Evolutionary conservation across 2,888 invertebrate species (phyloP), one percentile per base, ranked within the genome.

Genomic region (Syritta pipiens): DNA sequence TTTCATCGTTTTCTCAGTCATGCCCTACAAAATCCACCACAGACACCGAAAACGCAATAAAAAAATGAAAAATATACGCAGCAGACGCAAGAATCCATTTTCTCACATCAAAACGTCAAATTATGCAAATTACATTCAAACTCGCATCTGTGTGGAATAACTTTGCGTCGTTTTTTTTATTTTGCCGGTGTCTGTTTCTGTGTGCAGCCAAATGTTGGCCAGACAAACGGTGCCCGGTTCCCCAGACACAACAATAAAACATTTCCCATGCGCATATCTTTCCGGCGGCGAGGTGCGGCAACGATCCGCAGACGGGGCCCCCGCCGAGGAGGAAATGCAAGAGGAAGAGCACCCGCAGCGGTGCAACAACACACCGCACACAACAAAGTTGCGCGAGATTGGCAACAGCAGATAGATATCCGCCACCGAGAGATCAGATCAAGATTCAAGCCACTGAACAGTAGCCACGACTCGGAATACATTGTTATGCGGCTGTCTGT

Each of bases 211-310:
- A n/a, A n/a, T n/a, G n/a, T n/a, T n/a, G n/a, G n/a, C n/a, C n/a
- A n/a, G n/a, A n/a, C n/a, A n/a, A n/a, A n/a, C n/a, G n/a, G n/a
- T n/a, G n/a, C n/a, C n/a, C n/a, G n/a, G n/a, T n/a, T n/a, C n/a
- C n/a, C 65, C 67, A 74, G 68, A 60, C 74, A 76, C 60, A 76
- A 69, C 57, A 76, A 51, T 40, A 59, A 49, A 51, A 28, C 44
- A 53, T 69, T 69, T 57, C 12, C 7, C 51, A 35, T 37, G 49
- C 48, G 42, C 49, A 62, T 62, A 68, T 40, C 46, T 75, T 53
- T 62, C 4, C 28, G 20, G 4, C 9, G 9, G 6, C 28, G 19
- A 14, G n/a, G 5, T 6, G 35, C 7, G 17, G 24, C 32, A 10
- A 30, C 42, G 14, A 22, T 19, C 12, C 30, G 42, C 1, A n/a